Base-by-base conservation (phyloP, 2,113 vertebrate genomes). In the Pterocles gutturalis region DNA sequence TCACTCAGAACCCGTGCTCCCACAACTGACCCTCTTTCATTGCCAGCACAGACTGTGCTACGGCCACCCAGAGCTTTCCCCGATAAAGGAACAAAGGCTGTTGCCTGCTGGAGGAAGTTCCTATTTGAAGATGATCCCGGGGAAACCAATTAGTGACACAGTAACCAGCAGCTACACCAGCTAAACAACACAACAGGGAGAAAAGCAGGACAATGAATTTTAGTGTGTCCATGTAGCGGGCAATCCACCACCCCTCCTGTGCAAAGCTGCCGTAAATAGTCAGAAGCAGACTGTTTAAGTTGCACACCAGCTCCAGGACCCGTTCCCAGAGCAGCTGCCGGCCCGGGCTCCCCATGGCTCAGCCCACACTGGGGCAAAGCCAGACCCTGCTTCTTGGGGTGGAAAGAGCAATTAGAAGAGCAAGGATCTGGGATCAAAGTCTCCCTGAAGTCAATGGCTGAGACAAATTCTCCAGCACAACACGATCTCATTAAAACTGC, bases 401-500 rank as follows among this genome's bases (percentile, higher is more conserved):
- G 65, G 48, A 62, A 89, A 87, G 19, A 60, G 48, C 73, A 66
- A 43, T 55, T 64, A 67, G 76, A 87, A 78, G 77, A 91, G 36
- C 36, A 49, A 25, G 25, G 54, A 60, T 53, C 41, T 38, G 36
- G 33, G 31, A 45, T 46, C 60, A 73, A 92, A 70, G 26, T 19
- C 45, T 72, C 38, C 24, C 21, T 69, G 34, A 70, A 93, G 64
- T 33, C 73, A 79, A 72, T 1, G 2, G 49, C 70, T 0, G 26
- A 93, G 81, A 84, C 9, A 8, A 91, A 89, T 55, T 81, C 85
- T 83, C 45, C 72, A 87, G 89, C 87, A 95, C 92, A 82, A 69
- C 53, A 43, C 82, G 92, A 61, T 46, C 89, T 96, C 81, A 54
- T 93, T 94, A 96, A 87, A 91, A 38, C 83, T 87, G 89, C 84